phyloP scores from a whole-genome alignment of 2,888 invertebrate species.

The Aromia moschata region DNA sequence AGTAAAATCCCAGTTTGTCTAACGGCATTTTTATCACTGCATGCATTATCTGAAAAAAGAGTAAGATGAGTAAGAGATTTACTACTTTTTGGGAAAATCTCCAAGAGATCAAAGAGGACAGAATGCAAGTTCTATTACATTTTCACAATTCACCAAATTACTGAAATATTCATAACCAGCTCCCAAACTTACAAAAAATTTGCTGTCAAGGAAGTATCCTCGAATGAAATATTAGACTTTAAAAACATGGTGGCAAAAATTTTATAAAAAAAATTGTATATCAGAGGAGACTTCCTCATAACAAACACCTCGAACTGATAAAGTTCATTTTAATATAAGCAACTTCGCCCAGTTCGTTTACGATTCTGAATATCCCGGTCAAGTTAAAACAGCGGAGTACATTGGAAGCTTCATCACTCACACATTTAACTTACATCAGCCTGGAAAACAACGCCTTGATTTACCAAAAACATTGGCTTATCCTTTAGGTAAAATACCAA shows the following conservation, averaged over 20 bases:
- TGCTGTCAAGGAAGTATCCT: slow-evolving; percentile 13
- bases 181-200: slow-evolving; percentile 5
- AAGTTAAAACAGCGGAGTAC: not conserved
- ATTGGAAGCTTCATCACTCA: not conserved
- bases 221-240: not conserved
- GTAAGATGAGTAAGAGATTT: too few relatives aligned
- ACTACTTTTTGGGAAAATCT: too few relatives aligned
- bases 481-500: not conserved
- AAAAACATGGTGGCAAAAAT: slow-evolving; percentile 17
- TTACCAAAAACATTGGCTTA: not conserved
- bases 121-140: not conserved
- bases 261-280: slow-evolving; percentile 20
- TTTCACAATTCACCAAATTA: slow-evolving; percentile 14
- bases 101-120: too few relatives aligned
- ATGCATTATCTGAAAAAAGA: too few relatives aligned
- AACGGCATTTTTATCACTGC: too few relatives aligned
- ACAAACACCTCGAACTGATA: not conserved
- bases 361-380: not conserved
- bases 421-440: not conserved
- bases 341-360: slow-evolving; percentile 3
- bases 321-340: slow-evolving; percentile 18
- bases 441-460: not conserved
- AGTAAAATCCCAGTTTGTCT: too few relatives aligned
- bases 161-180: slow-evolving; percentile 15
- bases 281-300: slow-evolving; percentile 14